Evolutionary conservation across 2,888 invertebrate species (phyloP).

Genomic region (Nomada ruficornis): DNA sequence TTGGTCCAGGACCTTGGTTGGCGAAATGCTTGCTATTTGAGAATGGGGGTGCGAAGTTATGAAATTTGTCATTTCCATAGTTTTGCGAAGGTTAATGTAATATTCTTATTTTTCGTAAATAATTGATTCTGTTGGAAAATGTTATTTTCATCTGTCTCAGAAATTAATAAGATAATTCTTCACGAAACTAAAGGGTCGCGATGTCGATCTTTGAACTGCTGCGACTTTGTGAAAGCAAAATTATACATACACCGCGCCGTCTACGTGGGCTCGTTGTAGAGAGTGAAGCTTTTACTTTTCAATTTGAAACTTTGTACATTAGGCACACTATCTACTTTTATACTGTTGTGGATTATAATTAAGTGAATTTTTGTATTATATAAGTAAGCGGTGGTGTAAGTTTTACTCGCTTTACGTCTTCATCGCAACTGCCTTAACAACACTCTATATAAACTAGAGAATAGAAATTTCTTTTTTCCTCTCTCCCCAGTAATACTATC

Average conservation of each 20-base stretch:
- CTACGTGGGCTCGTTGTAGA: too few relatives aligned
- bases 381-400: neutral
- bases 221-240: too few relatives aligned
- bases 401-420: neutral
- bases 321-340: neutral
- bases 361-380: neutral
- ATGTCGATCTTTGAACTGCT: too few relatives aligned
- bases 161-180: too few relatives aligned
- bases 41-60: neutral
- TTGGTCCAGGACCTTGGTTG: neutral
- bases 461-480: conserved; percentile 10
- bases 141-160: too few relatives aligned
- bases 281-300: too few relatives aligned
- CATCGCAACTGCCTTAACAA: conserved; percentile 7
- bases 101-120: too few relatives aligned
- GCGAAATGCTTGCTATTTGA: neutral
- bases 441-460: conserved; percentile 5
- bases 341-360: neutral
- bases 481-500: neutral
- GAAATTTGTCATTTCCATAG: too few relatives aligned
- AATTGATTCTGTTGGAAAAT: too few relatives aligned
- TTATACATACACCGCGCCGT: too few relatives aligned
- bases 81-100: too few relatives aligned
- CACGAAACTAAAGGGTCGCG: too few relatives aligned
- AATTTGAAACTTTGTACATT: neutral